Base-by-base conservation (phyloP, 1,140 invertebrate species). In the Bombus superbus region DNA sequence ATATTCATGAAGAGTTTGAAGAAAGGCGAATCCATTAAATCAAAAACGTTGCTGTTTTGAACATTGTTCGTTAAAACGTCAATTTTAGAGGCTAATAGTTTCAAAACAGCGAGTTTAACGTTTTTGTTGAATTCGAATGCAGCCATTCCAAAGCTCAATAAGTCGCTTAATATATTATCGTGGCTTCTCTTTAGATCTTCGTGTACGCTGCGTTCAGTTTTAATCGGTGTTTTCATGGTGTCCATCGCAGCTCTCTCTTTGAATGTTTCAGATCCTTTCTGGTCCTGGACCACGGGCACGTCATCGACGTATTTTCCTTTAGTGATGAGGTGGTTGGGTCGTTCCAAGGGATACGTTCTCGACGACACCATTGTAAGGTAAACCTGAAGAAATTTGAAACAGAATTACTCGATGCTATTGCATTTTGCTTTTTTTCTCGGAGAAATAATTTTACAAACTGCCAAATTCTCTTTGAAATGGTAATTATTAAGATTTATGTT, bases 321-420 rank as follows among this genome's bases (percentile, higher is more conserved):
- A 13, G 18, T 38, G 4, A 6, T n/a, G 6, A 72, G 9, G 0
- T 59, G 35, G 53, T 59, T 44, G 0, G 4, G 5, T 22, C 44
- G 28, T 3, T 28, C 77, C 3, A 28, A 6, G 15, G 9, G 22
- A 25, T 59, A 62, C 22, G 32, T 25, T 2, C 62, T 35, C 5
- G 68, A 69, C 1, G 3, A n/a, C 18, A 32, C 84, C 28, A 81
- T 69, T 44, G 72, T 40, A 18, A 75, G 2, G n/a, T 38, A 32
- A 18, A 42, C 40, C 89, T 89, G 71, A 15, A 76, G 6, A 77
- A 25, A 62, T 74, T 64, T 32, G 4, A 18, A 9, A 35, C 9
- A 68, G 40, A 25, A 71, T 62, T 62, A 62, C 11, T 62, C 18
- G 1, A 32, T 68, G 4, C n/a, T 64, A n/a, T 66, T 18, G 15